These are phyloP conservation scores for Orussus abietinus DNA, from an alignment of 1,140 invertebrate species.

Conservation along the genomic window DNA sequence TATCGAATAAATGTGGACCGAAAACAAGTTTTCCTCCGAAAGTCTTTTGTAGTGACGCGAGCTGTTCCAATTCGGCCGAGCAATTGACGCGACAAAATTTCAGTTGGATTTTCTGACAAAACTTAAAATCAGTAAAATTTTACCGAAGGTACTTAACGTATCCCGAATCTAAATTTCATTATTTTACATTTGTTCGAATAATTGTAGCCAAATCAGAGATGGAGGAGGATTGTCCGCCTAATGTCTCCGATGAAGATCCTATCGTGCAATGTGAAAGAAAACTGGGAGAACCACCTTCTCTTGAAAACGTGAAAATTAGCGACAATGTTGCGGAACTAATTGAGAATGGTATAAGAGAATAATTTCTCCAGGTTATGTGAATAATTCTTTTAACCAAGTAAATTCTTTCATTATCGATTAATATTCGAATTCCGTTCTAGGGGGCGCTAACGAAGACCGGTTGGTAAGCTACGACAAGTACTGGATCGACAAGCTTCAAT, in stretches of 20 bases:
- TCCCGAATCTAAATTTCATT: background rate
- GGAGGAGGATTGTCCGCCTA: background rate
- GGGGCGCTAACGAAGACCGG: constrained; percentile 14
- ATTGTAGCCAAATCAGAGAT: background rate
- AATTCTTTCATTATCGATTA: background rate
- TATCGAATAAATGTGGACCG: background rate
- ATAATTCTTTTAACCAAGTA: background rate
- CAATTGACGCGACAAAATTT: background rate
- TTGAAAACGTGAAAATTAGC: constrained; percentile 7
- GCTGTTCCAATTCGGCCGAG: too few relatives aligned
- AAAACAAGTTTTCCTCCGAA: background rate
- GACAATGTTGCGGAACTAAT: constrained; percentile 10
- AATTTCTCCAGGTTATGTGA: background rate
- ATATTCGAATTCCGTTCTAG: background rate
- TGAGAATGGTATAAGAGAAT: constrained; percentile 8
- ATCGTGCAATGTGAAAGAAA: constrained; percentile 8
- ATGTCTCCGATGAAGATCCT: too few relatives aligned
- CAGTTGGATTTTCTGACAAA: background rate
- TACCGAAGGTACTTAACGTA: background rate
- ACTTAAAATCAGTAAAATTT: constrained; percentile 1
- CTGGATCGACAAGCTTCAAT: constrained; percentile 18
- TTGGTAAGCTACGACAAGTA: constrained; percentile 15
- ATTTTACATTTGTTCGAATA: constrained; percentile 2
- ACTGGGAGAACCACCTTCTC: constrained; percentile 7
- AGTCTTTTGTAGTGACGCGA: background rate